Conservation (phyloP, 2,888 invertebrate species). For the Gastrophysa polygoni region DNA sequence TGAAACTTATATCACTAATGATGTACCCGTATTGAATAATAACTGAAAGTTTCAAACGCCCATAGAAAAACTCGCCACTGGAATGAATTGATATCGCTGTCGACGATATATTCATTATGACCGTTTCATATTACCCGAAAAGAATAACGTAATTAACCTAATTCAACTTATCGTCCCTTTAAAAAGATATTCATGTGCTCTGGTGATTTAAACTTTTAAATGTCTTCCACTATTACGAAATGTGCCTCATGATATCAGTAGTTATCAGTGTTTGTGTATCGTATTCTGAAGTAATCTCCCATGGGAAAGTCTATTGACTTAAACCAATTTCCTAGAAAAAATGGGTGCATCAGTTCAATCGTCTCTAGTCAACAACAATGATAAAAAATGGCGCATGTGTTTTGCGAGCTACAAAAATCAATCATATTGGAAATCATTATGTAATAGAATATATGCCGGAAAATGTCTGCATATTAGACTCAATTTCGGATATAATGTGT, state of each 20-base stretch:
- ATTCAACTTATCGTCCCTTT: slow-evolving; percentile 22
- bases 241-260: slow-evolving; percentile 2
- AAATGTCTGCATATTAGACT: too few species aligned
- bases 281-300: background rate
- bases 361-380: background rate
- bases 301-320: background rate
- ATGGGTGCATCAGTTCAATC: background rate
- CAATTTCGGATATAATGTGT: too few species aligned
- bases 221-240: background rate
- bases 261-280: slow-evolving; percentile 2
- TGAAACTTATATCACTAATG: too few species aligned
- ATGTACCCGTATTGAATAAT: too few species aligned
- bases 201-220: slow-evolving; percentile 15
- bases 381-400: background rate
- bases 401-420: too few species aligned
- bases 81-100: slow-evolving; percentile 13
- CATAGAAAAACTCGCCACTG: background rate
- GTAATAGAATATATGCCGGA: too few species aligned
- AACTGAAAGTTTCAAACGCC: too few species aligned
- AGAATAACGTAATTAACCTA: slow-evolving; percentile 21
- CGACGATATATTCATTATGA: slow-evolving; percentile 5
- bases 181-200: background rate
- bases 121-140: slow-evolving; percentile 12
- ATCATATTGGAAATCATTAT: too few species aligned
- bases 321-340: background rate